phyloP scores from a whole-genome alignment of 2,113 vertebrate genomes.

The Micromys minutus region DNA sequence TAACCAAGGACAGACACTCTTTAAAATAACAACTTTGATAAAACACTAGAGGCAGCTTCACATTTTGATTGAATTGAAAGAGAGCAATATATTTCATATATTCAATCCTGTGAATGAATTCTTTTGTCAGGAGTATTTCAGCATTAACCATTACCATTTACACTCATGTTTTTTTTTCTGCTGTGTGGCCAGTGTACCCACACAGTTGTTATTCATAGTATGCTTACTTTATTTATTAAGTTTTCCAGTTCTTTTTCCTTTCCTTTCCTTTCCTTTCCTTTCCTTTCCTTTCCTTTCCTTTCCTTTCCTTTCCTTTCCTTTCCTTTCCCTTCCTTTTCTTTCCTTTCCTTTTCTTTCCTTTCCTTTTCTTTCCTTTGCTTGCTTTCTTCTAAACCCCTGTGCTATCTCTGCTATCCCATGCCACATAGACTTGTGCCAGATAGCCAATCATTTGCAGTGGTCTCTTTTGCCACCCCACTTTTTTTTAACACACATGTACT shows the following conservation, averaged over 20 bases:
- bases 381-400: background rate
- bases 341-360: background rate
- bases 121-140: background rate
- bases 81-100: constrained; percentile 1
- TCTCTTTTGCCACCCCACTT: background rate
- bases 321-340: too few relatives aligned
- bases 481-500: background rate
- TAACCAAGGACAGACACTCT: background rate
- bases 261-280: background rate
- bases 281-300: background rate
- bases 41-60: background rate
- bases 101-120: background rate
- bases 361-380: background rate
- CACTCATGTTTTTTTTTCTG: background rate
- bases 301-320: background rate
- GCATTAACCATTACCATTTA: background rate
- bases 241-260: background rate
- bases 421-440: background rate
- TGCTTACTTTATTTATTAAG: background rate
- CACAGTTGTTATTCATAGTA: background rate
- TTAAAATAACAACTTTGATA: background rate
- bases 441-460: too few relatives aligned
- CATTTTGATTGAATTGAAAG: constrained; percentile 19
- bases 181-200: background rate
- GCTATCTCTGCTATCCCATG: background rate